phyloP scores from a whole-genome alignment of 2,797 vertebrate genomes.

The Kryptopterus vitreolus region DNA sequence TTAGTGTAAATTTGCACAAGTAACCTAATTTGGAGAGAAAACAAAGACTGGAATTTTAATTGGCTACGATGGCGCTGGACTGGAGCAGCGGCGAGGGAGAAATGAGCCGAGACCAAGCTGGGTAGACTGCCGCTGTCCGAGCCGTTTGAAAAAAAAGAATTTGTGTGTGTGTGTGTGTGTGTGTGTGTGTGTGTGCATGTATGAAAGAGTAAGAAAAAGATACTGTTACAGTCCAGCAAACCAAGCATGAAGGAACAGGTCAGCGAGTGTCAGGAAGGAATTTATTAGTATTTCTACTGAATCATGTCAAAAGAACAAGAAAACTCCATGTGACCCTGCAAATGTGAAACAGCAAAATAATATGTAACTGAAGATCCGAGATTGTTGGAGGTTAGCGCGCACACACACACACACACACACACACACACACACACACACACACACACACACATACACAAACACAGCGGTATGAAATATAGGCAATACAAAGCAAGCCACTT shows the following conservation, averaged over 20 bases:
- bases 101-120: conserved; percentile 70
- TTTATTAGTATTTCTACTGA: conserved; percentile 56
- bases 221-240: conserved; percentile 55
- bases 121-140: conserved; percentile 59
- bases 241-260: conserved; percentile 58
- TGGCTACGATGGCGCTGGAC: conserved; percentile 66
- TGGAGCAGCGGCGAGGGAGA: conserved; percentile 57
- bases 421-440: conserved; percentile 11
- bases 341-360: conserved; percentile 38
- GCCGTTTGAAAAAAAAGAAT: conserved; percentile 24
- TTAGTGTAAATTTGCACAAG: conserved; percentile 77
- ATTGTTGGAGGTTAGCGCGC: not conserved
- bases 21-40: conserved; percentile 78
- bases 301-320: conserved; percentile 44
- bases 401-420: conserved; percentile 2
- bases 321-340: conserved; percentile 40
- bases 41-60: conserved; percentile 76
- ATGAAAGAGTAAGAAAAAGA: conserved; percentile 36
- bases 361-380: not conserved
- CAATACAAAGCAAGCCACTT: not conserved
- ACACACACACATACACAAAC: conserved; percentile 1
- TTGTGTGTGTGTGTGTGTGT: not conserved
- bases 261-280: conserved; percentile 58
- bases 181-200: conserved; percentile 12
- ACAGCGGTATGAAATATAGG: not conserved